A percentile compares a stretch with the other conserved stretches of the same genome.
These are phyloP conservation scores for Malacosoma neustria DNA, from an alignment of 2,888 invertebrate species.

Conservation along the genomic window DNA sequence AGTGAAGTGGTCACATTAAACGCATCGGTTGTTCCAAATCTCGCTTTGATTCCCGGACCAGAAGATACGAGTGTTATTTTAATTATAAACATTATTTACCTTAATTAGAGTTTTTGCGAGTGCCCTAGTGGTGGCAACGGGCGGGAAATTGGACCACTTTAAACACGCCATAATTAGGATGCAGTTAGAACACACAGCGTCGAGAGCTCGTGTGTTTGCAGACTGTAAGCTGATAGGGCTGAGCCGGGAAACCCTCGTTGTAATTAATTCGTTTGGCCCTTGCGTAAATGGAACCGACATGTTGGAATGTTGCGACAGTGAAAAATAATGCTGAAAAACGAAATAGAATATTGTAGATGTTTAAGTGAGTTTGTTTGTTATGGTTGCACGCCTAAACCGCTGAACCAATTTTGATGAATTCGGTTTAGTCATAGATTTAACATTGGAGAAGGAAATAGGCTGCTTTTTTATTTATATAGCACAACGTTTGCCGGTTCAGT, in stretches of 20 bases:
- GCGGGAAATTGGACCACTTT: constrained; percentile 57
- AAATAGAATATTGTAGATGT: no score
- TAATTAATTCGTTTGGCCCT: constrained; percentile 32
- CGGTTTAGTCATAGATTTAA: no score
- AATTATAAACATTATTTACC: constrained; percentile 73
- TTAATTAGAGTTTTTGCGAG: constrained; percentile 63
- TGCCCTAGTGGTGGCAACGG: constrained; percentile 41
- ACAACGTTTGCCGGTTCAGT: no score
- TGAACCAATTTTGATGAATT: no score
- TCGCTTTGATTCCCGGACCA: constrained; percentile 53
- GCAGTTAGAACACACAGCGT: constrained; percentile 43
- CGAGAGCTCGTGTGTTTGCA: constrained; percentile 42
- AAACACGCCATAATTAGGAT: constrained; percentile 58
- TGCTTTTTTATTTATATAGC: no score
- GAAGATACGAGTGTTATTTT: constrained; percentile 60
- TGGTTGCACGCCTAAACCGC: no score
- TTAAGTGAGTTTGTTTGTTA: no score
- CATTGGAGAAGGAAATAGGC: no score
- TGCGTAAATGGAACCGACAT: constrained; percentile 32
- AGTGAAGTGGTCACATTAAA: constrained; percentile 48
- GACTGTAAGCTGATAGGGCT: constrained; percentile 46
- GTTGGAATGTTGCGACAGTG: constrained; percentile 12
- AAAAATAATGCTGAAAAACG: no score
- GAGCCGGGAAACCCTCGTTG: constrained; percentile 32
- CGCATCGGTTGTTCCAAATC: constrained; percentile 43